A percentile compares a stretch with the other conserved stretches of the same genome.
These are phyloP conservation scores for Ginglymostoma cirratum DNA, from an alignment of 2,113 vertebrate genomes.

Conservation along the genomic window DNA sequence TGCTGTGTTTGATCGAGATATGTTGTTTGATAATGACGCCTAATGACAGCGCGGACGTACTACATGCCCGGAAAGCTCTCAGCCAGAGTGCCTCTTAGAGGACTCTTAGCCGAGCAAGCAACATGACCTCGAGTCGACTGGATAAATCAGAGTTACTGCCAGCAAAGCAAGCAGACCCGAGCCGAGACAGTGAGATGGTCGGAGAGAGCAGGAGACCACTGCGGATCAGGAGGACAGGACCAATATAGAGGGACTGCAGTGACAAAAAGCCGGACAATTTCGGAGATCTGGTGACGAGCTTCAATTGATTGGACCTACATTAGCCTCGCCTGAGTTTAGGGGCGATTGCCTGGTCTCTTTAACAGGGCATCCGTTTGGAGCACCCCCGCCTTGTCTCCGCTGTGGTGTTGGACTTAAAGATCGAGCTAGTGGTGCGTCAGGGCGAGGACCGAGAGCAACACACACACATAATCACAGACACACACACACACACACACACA, in stretches of 20 bases:
- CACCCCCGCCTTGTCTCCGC: not conserved
- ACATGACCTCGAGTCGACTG: not conserved
- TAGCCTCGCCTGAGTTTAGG: not conserved
- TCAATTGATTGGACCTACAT: not conserved
- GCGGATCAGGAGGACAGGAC: no score
- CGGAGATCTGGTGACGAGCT: no score
- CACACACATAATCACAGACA: no score
- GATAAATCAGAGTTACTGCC: not conserved
- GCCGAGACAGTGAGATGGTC: not conserved
- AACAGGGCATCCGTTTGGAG: not conserved
- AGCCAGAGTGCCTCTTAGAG: not conserved
- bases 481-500: not conserved
- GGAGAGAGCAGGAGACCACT: not conserved
- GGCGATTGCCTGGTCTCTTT: not conserved
- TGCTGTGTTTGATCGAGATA: not conserved
- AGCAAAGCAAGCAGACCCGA: not conserved
- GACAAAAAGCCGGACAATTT: not conserved
- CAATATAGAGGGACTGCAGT: not conserved
- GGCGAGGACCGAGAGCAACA: not conserved
- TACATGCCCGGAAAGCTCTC: no score
- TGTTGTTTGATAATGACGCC: conserved; percentile 19
- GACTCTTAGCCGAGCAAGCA: not conserved
- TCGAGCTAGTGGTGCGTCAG: not conserved
- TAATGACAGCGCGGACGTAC: not conserved
- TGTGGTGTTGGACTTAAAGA: not conserved